Evolutionary conservation across 2,888 invertebrate species (phyloP).

Genomic region (Agriopis marginaria): DNA sequence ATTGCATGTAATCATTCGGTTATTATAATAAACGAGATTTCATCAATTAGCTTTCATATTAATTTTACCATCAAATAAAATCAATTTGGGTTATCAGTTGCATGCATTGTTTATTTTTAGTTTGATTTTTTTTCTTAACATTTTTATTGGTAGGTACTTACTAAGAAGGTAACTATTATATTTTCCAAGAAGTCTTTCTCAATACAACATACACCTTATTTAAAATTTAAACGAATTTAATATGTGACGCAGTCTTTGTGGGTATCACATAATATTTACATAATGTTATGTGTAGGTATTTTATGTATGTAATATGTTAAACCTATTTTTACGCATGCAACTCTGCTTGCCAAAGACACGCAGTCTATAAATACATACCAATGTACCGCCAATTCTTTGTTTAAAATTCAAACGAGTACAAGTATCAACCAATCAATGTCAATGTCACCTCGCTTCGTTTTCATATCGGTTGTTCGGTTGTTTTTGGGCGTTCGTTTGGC

Average conservation of each 20-base stretch:
- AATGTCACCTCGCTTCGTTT: constrained; percentile 67
- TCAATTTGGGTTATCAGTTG: neutral
- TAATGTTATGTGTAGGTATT: constrained; percentile 14
- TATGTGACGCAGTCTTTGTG: constrained; percentile 10
- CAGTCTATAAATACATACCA: constrained; percentile 28
- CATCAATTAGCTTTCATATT: neutral
- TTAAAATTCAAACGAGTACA: constrained; percentile 57
- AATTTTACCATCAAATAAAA: neutral
- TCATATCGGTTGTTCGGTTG: constrained; percentile 60
- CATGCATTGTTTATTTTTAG: neutral
- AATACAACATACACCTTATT: constrained; percentile 5
- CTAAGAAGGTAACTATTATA: neutral
- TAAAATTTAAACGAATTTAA: constrained; percentile 8
- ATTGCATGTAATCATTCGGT: neutral
- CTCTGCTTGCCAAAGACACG: constrained; percentile 34
- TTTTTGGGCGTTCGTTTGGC: constrained; percentile 69
- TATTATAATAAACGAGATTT: neutral
- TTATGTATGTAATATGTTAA: constrained; percentile 34
- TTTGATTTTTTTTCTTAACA: neutral
- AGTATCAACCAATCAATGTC: constrained; percentile 75
- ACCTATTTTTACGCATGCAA: constrained; percentile 32
- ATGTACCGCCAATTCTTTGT: constrained; percentile 51
- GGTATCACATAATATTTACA: constrained; percentile 24
- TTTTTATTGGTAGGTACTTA: neutral
- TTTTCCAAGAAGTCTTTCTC: constrained; percentile 6